Evolutionary conservation across 37 sponge, comb jelly and placozoan species (phyloP).

Genomic region (Halisarca cf. caerulea): DNA sequence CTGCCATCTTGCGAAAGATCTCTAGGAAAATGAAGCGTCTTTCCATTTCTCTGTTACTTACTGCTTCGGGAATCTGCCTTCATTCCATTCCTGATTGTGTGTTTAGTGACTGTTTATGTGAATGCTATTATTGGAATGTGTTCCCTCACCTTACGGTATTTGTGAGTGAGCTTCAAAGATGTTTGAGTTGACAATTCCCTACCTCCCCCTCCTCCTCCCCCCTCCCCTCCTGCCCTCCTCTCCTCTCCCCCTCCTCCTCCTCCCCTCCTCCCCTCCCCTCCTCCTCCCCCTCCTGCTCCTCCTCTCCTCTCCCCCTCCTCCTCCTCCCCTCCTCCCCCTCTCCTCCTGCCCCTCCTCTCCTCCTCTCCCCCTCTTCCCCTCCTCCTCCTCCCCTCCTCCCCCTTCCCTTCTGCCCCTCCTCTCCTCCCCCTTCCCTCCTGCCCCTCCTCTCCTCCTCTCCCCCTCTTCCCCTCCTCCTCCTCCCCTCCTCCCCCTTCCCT

Average conservation of each 20-base stretch:
- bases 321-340: not conserved
- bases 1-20: no score
- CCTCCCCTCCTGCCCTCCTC: no score
- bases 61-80: no score
- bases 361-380: not conserved
- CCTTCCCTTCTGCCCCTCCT: not conserved
- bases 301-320: not conserved
- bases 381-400: not conserved
- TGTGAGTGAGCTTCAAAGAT: no score
- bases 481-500: not conserved
- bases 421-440: not conserved
- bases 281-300: not conserved
- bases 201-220: no score
- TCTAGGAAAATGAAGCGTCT: no score
- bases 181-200: no score
- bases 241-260: conserved; percentile 1
- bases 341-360: not conserved
- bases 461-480: not conserved
- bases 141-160: no score
- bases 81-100: no score
- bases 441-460: not conserved
- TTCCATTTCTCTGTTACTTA: no score
- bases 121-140: no score
- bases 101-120: no score
- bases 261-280: conserved; percentile 1